A percentile compares a stretch with the other conserved stretches of the same genome.
Conservation (phyloP, 2,888 invertebrate species). For the Acrocyrtus sp. region DNA sequence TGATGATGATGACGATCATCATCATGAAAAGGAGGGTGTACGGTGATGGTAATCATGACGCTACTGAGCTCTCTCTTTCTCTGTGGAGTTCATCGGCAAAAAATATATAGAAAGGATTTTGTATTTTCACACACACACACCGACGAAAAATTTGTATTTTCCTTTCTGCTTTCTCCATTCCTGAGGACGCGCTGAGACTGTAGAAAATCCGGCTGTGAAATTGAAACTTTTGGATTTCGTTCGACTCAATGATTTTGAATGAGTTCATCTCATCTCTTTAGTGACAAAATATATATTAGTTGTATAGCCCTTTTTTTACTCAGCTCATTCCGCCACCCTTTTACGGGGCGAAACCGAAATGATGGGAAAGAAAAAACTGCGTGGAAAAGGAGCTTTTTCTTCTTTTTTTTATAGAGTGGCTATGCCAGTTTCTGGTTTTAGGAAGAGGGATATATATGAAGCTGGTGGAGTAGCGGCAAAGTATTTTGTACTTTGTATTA, state of each 20-base stretch:
- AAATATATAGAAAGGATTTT: too few species aligned
- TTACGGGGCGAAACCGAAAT: neutral
- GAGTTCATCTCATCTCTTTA: conserved; percentile 36
- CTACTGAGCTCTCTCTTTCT: neutral
- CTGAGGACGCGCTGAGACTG: conserved; percentile 28
- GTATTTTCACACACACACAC: too few species aligned
- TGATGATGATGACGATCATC: conserved; percentile 12
- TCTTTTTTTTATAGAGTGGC: too few species aligned
- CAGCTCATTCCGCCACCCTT: neutral
- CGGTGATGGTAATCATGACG: neutral
- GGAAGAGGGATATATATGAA: too few species aligned
- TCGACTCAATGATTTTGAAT: conserved; percentile 53
- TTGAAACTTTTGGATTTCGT: conserved; percentile 50
- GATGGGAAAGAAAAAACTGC: neutral
- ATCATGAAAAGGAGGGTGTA: neutral
- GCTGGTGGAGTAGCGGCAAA: too few species aligned
- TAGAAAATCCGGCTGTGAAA: conserved; percentile 49
- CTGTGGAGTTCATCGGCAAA: too few species aligned
- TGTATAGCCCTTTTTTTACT: neutral
- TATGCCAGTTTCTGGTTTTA: too few species aligned
- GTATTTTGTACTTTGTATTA: too few species aligned
- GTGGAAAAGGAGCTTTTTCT: neutral
- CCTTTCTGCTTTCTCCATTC: neutral
- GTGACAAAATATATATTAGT: neutral
- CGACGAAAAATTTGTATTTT: too few species aligned